These are phyloP conservation scores for Melolontha melolontha DNA, from an alignment of 2,888 invertebrate genomes.

Conservation along the genomic window DNA sequence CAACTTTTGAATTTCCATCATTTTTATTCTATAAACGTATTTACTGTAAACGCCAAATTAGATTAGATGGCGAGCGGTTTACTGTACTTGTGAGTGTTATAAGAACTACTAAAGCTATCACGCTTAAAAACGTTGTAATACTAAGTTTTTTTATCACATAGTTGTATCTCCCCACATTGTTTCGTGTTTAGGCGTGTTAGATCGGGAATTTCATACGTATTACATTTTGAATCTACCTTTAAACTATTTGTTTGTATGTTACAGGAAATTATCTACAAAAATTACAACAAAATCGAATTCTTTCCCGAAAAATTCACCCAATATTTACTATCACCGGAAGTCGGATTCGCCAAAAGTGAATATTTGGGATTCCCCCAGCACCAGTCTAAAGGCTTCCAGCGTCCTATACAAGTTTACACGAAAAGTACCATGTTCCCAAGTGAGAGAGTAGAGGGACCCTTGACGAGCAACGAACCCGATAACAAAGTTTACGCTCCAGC, in stretches of 20 bases:
- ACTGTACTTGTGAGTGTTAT: too few relatives aligned
- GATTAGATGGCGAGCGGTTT: too few relatives aligned
- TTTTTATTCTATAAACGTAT: too few relatives aligned
- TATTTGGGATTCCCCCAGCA: slow-evolving; percentile 84
- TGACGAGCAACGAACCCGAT: slow-evolving; percentile 44
- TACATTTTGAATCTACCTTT: background rate
- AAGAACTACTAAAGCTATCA: too few relatives aligned
- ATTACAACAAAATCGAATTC: slow-evolving; percentile 87
- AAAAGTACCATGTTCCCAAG: slow-evolving; percentile 66
- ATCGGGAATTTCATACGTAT: too few relatives aligned
- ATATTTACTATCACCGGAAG: slow-evolving; percentile 88
- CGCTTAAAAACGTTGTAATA: too few relatives aligned
- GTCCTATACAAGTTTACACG: slow-evolving; percentile 77
- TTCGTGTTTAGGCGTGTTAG: too few relatives aligned
- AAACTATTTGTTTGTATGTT: slow-evolving; percentile 57
- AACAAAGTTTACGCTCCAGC: slow-evolving; percentile 42
- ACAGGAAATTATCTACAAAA: slow-evolving; percentile 86
- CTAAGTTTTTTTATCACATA: too few relatives aligned
- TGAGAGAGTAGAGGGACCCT: slow-evolving; percentile 60
- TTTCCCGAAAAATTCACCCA: slow-evolving; percentile 94
- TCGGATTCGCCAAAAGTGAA: slow-evolving; percentile 92
- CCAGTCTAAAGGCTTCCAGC: slow-evolving; percentile 88
- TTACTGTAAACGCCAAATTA: too few relatives aligned
- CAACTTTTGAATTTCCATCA: too few relatives aligned
- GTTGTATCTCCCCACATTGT: too few relatives aligned